Evolutionary conservation across 1,140 invertebrate species (phyloP), one percentile per base, ranked within the genome.

Genomic region (Drosophila sp.): DNA sequence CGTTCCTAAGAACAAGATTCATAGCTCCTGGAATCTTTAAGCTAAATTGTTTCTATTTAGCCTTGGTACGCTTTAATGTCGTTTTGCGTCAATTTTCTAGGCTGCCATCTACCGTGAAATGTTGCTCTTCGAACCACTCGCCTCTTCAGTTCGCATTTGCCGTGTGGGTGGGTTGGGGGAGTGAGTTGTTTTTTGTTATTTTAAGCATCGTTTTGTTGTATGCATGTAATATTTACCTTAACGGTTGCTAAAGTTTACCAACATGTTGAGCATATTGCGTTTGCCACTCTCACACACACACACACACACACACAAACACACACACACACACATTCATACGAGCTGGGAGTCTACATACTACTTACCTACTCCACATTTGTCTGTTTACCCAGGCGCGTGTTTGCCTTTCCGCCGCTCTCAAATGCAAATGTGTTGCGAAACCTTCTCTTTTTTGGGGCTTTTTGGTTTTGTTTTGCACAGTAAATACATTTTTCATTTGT

Each of bases 191-290:
- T 65, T 77, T 73, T 73, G 79, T 67, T 78, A 70, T 70, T 78
- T 82, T 58, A 74, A 68, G 70, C 74, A 70, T 74, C 66, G 60
- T 82, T 77, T 67, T 75, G 66, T 67, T 63, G 71, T 67, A 65
- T 70, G 66, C 60, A 69, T 70, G 70, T 56, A 75, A 75, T 82
- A 78, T 82, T 81, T 82, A 77, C 70, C 55, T 50, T 78, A 82
- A 71, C 79, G 69, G 63, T 78, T 70, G 74, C 66, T 63, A 77
- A 82, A 70, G 79, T 82, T 82, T 82, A 66, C 79, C 79, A 81
- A 81, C 79, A 77, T 81, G 79, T 81, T 81, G 79, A 81, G 79
- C 79, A 81, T 75, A 78, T 82, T 82, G 79, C 79, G 60, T 66
- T 78, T 66, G 64, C 64, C 50, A 72, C 62, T 79, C 76, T 79